Evolutionary conservation across 1,140 invertebrate species (phyloP).

Genomic region (Zaprionus tsacasi): DNA sequence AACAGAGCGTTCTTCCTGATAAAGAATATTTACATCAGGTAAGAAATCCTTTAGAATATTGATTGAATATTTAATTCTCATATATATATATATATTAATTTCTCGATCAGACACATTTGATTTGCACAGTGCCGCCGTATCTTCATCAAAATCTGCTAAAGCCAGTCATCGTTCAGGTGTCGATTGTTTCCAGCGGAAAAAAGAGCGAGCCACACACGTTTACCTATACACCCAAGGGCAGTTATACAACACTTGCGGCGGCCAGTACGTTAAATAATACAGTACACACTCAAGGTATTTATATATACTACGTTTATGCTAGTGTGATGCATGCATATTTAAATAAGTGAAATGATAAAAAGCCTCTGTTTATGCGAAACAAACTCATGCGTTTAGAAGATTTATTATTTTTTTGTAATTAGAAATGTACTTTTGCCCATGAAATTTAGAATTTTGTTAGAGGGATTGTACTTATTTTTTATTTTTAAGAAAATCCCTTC

Average conservation of each 20-base stretch:
- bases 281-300: slow-evolving; percentile 82
- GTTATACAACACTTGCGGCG: slow-evolving; percentile 74
- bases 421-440: too few relatives aligned
- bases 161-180: slow-evolving; percentile 90
- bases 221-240: slow-evolving; percentile 89
- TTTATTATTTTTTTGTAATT: too few relatives aligned
- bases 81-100: background rate
- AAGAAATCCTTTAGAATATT: slow-evolving; percentile 25
- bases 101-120: slow-evolving; percentile 93
- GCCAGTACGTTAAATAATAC: slow-evolving; percentile 81
- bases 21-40: slow-evolving; percentile 94
- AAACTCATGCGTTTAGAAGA: too few relatives aligned
- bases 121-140: slow-evolving; percentile 95
- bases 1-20: slow-evolving; percentile 90
- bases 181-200: slow-evolving; percentile 94
- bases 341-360: background rate
- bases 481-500: too few relatives aligned
- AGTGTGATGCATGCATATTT: too few relatives aligned
- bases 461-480: too few relatives aligned
- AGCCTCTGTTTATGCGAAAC: background rate
- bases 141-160: slow-evolving; percentile 87
- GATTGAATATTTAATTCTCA: background rate
- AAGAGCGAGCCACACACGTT: slow-evolving; percentile 94
- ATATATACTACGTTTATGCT: slow-evolving; percentile 60
- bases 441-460: too few relatives aligned